These are phyloP conservation scores for Datnioides undecimradiatus DNA, from an alignment of 2,113 vertebrate species.

Conservation along the genomic window DNA sequence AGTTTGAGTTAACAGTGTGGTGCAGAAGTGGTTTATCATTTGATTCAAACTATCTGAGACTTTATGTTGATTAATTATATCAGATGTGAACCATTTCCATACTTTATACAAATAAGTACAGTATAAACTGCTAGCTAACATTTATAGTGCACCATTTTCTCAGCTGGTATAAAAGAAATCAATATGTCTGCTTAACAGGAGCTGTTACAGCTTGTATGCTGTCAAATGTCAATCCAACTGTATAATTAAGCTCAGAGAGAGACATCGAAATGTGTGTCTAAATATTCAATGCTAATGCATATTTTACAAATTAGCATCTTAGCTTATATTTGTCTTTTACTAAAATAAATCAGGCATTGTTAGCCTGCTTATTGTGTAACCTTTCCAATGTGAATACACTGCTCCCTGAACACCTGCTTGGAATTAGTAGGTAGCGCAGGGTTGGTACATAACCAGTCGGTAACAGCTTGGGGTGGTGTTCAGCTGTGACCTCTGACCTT, in stretches of 20 bases:
- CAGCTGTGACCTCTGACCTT: not conserved
- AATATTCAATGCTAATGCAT: not conserved
- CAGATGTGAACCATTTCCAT: not conserved
- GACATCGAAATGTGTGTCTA: not conserved
- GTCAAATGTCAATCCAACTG: not conserved
- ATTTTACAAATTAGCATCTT: no score
- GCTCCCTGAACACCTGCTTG: not conserved
- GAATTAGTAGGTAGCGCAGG: not conserved
- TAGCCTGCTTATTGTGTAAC: no score
- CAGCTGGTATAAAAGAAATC: not conserved
- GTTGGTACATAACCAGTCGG: not conserved
- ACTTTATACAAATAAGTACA: not conserved
- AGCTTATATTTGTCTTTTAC: no score
- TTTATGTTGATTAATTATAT: not conserved
- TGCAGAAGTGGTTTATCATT: not conserved
- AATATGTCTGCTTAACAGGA: no score
- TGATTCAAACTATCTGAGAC: not conserved
- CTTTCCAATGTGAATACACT: not conserved
- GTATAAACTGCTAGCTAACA: not conserved
- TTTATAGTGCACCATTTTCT: not conserved
- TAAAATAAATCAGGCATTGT: no score
- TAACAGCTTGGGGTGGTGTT: not conserved
- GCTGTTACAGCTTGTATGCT: no score
- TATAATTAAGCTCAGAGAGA: no score
- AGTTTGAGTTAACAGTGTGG: not conserved